A percentile compares a stretch with the other conserved stretches of the same genome.
Conservation (phyloP, 1,140 invertebrate species). For the Helicoverpa armigera region DNA sequence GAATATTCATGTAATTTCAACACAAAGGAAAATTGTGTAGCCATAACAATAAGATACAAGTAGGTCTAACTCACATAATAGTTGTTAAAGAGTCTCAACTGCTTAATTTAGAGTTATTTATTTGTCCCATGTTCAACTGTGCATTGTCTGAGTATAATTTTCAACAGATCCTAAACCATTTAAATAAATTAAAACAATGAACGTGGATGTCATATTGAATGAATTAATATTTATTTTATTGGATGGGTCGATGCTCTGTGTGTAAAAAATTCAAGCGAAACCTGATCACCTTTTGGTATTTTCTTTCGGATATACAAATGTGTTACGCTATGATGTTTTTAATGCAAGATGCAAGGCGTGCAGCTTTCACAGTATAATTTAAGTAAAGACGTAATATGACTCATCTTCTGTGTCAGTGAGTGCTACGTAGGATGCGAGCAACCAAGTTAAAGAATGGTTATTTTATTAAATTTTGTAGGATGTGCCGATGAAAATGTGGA, state of each 20-base stretch:
- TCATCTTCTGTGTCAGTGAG: too few relatives aligned
- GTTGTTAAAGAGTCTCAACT: constrained; percentile 1
- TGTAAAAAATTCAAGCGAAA: not conserved
- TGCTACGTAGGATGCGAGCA: too few relatives aligned
- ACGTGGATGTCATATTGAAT: constrained; percentile 1
- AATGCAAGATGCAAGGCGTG: too few relatives aligned
- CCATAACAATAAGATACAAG: constrained; percentile 26
- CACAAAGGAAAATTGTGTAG: constrained; percentile 35
- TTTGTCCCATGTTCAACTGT: not conserved
- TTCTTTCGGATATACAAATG: too few relatives aligned
- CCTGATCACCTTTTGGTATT: not conserved
- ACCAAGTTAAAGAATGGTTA: too few relatives aligned
- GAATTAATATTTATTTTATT: not conserved
- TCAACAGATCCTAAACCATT: not conserved
- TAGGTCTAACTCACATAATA: constrained; percentile 9
- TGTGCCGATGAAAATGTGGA: too few relatives aligned
- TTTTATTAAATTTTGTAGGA: too few relatives aligned
- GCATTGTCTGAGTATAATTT: not conserved
- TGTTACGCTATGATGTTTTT: too few relatives aligned
- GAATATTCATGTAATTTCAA: constrained; percentile 32
- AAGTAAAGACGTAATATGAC: too few relatives aligned
- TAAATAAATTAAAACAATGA: constrained; percentile 15
- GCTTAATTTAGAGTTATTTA: not conserved
- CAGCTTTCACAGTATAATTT: too few relatives aligned
- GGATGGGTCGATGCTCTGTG: constrained; percentile 20